Evolutionary conservation across 1,140 invertebrate species (phyloP), one percentile per base, ranked within the genome.

Genomic region (Epicauta chinensis): DNA sequence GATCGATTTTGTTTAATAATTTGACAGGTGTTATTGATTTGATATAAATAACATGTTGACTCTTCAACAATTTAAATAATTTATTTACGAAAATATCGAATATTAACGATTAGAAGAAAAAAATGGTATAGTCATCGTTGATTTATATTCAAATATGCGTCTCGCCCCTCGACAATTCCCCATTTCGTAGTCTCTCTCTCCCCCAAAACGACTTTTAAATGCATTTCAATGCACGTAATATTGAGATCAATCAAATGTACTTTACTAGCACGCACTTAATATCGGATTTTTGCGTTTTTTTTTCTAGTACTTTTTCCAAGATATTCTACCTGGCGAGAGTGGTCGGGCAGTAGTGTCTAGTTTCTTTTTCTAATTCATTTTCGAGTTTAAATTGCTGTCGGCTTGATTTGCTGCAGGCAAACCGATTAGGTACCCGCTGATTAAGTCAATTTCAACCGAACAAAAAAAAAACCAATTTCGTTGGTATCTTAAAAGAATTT

Each of bases 361-460:
- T n/a, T n/a, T 23, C 23, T 23, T 23, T 23, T 7, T 23, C 23
- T 23, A 23, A 23, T 23, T 23, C 23, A 23, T 23, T 23, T 23
- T 23, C 4, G 7, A 7, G 4, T 36, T 38, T 46, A 53, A 53
- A 53, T 53, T 53, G 51, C 51, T 53, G 51, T 53, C 37, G 43
- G 51, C 51, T 44, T 43, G 46, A 53, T 41, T 51, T 34, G 45
- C 41, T 41, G n/a, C 13, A 47, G 48, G 54, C 54, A 43, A 47
- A 45, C 42, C 54, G 48, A 56, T 56, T 56, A 56, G 39, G 35
- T 38, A 40, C 48, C 53, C 53, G 45, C 30, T 53, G 57, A 59
- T 59, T 59, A 59, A 59, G 57, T 59, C 53, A 59, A 59, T 59
- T 59, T 59, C 43, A 37, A 55, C 16, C 43, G 51, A 55, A 54